Evolutionary conservation across 1,140 invertebrate species (phyloP).

Genomic region (Leptinotarsa defecta): DNA sequence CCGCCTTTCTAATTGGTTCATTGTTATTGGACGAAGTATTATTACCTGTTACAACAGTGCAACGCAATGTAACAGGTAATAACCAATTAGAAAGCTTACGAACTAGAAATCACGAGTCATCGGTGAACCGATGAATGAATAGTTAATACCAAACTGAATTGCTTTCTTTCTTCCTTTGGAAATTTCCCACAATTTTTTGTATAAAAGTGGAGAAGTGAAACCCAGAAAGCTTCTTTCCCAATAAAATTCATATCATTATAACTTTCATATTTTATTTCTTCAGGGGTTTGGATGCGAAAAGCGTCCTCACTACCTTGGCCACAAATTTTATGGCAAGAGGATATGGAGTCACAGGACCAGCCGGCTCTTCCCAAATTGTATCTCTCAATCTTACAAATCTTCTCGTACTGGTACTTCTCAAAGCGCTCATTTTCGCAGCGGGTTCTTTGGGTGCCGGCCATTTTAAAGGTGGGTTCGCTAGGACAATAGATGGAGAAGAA

Average conservation of each 20-base stretch:
- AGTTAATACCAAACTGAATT: too few species aligned
- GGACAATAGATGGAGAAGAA: conserved; percentile 59
- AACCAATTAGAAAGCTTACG: too few species aligned
- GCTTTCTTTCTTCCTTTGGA: too few species aligned
- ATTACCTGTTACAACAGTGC: too few species aligned
- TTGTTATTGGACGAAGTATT: too few species aligned
- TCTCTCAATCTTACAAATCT: conserved; percentile 83
- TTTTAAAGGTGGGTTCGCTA: conserved; percentile 64
- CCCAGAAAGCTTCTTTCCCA: too few species aligned
- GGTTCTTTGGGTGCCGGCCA: conserved; percentile 73
- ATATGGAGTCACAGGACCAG: conserved; percentile 39
- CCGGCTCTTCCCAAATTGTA: conserved; percentile 65
- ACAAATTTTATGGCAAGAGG: conserved; percentile 50
- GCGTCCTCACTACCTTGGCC: conserved; percentile 48
- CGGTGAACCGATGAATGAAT: too few species aligned
- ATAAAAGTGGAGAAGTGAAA: too few species aligned
- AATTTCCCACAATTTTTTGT: too few species aligned
- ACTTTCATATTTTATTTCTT: conserved; percentile 25
- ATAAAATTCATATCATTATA: background rate
- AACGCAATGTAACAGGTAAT: too few species aligned
- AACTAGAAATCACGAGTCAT: too few species aligned
- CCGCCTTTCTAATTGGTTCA: too few species aligned
- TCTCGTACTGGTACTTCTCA: conserved; percentile 76
- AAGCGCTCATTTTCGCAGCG: conserved; percentile 79
- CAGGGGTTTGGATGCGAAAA: conserved; percentile 50